Conservation (phyloP, 2,797 vertebrate species). For the Accipiter fasciatus region DNA sequence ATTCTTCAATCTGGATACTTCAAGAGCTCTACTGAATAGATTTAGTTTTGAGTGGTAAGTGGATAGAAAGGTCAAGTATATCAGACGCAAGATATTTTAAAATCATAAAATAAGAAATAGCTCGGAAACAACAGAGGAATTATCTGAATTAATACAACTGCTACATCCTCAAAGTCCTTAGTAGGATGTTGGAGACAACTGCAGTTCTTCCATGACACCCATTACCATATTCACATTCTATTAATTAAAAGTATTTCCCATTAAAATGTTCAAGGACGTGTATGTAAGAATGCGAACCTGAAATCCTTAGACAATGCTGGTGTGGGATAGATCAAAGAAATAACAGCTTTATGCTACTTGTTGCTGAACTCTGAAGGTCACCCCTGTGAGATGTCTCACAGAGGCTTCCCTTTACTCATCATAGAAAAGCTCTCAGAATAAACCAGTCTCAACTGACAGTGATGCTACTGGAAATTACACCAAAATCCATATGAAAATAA, state of each 20-base stretch:
- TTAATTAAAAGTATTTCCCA: not conserved
- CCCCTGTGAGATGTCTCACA: not conserved
- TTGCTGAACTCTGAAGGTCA: not conserved
- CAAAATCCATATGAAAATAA: not conserved
- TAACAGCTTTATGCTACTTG: not conserved
- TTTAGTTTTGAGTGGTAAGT: not conserved
- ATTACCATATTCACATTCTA: not conserved
- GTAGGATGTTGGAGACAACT: not conserved
- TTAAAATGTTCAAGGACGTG: not conserved
- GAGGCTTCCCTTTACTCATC: not conserved
- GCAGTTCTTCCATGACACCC: not conserved
- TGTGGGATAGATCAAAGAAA: not conserved
- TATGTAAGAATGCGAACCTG: not conserved
- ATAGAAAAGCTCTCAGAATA: not conserved
- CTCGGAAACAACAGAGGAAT: not conserved
- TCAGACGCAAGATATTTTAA: not conserved
- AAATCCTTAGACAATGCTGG: not conserved
- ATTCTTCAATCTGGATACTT: not conserved
- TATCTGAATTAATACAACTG: not conserved
- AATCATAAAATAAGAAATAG: not conserved
- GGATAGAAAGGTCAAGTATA: slow-evolving; percentile 37
- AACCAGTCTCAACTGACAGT: not conserved
- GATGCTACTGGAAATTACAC: not conserved
- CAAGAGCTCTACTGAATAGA: slow-evolving; percentile 17
- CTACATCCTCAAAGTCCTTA: not conserved